Base-by-base conservation (phyloP, 2,113 vertebrate species). In the Percopsis transmontana region DNA sequence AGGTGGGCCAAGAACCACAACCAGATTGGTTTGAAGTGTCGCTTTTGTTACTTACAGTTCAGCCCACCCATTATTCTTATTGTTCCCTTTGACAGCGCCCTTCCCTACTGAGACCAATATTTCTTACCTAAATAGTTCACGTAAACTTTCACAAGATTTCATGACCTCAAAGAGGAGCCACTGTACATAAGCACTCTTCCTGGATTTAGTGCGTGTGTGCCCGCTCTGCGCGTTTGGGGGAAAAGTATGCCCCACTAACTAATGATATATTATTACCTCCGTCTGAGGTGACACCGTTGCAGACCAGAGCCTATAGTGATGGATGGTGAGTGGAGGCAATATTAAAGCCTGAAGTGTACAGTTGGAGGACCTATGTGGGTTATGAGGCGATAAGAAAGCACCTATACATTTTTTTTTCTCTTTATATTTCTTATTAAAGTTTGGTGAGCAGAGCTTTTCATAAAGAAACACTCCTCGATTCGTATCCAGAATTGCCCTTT, bases 301-400 rank as follows among this genome's bases (percentile, higher is more conserved):
- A 20, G 51, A 58, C 15, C 12, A 56, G 12, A 7, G 24, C 51
- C 41, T 21, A 50, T 16, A 20, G 16, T 60, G 62, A 78, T 60
- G 42, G 65, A 53, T 45, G 39, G 10, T 5, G 2, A 2, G 61
- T 40, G 41, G 38, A 19, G 18, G 3, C 23, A 10, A 40, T 19
- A 54, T 64, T 68, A 33, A 54, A 58, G 42, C 39, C 44, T 63
- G 27, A 27, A 20, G 15, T 40, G 68, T 59, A 63, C 57, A 45
- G 50, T 58, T 62, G 1, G 27, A 61, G 1, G 27, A 61, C 53
- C 21, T 52, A 10, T 53, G 50, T 63, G 33, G n/a, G 73, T 76
- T 71, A 80, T 67, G 66, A 80, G 42, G 0, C 42, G 2, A 2
- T 54, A 52, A 70, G 38, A 45, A 58, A 82, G 47, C 42, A n/a